These are phyloP conservation scores for Lochmaea capreae DNA, from an alignment of 2,888 invertebrate species.

Conservation along the genomic window DNA sequence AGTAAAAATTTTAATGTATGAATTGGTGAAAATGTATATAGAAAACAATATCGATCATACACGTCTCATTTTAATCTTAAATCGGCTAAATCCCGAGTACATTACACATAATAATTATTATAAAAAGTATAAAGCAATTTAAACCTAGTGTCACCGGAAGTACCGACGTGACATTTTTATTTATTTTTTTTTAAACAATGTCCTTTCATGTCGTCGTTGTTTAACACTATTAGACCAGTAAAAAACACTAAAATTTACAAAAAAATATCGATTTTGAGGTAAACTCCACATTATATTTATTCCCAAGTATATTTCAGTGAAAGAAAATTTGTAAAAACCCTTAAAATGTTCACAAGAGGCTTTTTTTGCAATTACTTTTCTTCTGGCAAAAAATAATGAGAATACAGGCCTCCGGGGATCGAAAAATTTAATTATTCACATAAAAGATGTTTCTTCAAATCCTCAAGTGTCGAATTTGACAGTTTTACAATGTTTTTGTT, in stretches of 20 bases:
- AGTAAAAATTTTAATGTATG: not conserved
- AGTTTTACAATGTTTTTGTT: too few species aligned
- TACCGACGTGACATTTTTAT: constrained; percentile 29
- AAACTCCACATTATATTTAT: too few species aligned
- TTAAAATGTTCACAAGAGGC: too few species aligned
- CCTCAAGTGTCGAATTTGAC: too few species aligned
- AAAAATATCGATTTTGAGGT: not conserved
- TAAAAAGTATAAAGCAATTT: constrained; percentile 66
- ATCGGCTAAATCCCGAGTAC: constrained; percentile 57
- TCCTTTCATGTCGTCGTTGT: constrained; percentile 42
- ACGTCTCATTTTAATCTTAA: constrained; percentile 57
- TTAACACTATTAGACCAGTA: constrained; percentile 41
- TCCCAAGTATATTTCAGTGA: too few species aligned
- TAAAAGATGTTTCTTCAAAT: too few species aligned
- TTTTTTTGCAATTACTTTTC: too few species aligned
- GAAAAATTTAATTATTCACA: too few species aligned
- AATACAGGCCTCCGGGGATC: too few species aligned
- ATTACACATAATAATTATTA: constrained; percentile 60
- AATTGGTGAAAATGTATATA: not conserved
- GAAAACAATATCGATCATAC: not conserved
- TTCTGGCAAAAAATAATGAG: too few species aligned
- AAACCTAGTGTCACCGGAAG: constrained; percentile 50
- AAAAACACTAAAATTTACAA: not conserved
- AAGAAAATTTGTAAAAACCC: too few species aligned
- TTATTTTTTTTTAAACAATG: constrained; percentile 39